Evolutionary conservation across 2,113 vertebrate species (phyloP).

Genomic region (Butorides virescens): DNA sequence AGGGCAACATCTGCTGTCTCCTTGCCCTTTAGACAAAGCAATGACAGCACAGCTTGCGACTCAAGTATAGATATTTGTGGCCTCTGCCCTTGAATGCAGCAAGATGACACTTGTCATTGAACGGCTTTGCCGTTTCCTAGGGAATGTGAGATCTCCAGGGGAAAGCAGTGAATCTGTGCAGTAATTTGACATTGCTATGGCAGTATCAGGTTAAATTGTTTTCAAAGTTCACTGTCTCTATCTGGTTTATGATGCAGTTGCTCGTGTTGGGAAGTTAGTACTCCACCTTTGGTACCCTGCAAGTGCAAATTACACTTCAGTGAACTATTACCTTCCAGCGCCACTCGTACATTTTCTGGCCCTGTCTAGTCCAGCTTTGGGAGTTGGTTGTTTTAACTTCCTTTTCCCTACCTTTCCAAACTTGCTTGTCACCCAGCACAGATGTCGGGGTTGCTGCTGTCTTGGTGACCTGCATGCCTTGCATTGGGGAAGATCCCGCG

Average conservation of each 20-base stretch:
- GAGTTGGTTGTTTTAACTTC: not conserved
- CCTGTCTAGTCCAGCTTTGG: not conserved
- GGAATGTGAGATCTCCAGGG: not conserved
- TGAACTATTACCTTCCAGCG: not conserved
- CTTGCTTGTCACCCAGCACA: fast-evolving
- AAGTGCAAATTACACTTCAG: not conserved
- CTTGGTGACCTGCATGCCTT: not conserved
- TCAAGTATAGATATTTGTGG: not conserved
- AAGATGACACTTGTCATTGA: not conserved
- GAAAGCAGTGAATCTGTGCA: not conserved
- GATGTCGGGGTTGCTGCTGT: not conserved
- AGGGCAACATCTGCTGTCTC: not conserved
- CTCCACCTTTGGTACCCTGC: not conserved
- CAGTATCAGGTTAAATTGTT: not conserved
- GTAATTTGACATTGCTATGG: not conserved
- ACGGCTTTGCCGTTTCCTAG: not conserved
- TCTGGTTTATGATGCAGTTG: not conserved
- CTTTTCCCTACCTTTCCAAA: not conserved
- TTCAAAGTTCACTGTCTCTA: not conserved
- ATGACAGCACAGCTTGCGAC: not conserved
- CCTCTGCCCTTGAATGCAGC: not conserved
- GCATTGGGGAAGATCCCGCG: fast-evolving
- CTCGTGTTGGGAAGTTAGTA: not conserved
- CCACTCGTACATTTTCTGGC: not conserved
- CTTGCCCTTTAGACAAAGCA: not conserved